Evolutionary conservation across 2,888 invertebrate genomes (phyloP).

Genomic region (Suillia variegata): DNA sequence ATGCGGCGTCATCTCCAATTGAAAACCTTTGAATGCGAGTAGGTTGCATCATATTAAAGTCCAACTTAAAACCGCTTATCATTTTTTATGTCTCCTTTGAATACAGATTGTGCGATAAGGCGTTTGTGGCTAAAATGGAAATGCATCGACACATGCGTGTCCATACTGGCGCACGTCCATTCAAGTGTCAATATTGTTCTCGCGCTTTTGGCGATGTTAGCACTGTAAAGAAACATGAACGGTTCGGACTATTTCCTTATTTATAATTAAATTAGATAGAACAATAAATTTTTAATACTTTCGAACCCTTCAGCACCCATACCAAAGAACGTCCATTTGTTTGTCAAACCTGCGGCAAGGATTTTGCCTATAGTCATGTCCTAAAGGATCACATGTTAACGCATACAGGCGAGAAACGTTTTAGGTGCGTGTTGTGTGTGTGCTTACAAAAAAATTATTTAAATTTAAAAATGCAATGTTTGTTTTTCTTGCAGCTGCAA

Average conservation of each 20-base stretch:
- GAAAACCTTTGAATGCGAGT: conserved; percentile 59
- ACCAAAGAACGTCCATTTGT: no score
- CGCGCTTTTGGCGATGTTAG: conserved; percentile 41
- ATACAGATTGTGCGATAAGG: conserved; percentile 51
- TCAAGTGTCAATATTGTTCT: conserved; percentile 41
- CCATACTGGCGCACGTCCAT: conserved; percentile 40
- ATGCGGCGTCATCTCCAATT: conserved; percentile 59
- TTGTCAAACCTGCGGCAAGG: conserved; percentile 16
- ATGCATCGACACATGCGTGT: conserved; percentile 58
- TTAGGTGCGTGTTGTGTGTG: no score
- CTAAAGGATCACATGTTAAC: conserved; percentile 39
- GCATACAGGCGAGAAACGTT: conserved; percentile 19
- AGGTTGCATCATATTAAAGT: no score
- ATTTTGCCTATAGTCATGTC: conserved; percentile 38
- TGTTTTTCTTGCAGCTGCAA: conserved; percentile 33
- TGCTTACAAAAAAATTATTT: no score
- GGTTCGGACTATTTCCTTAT: conserved; percentile 17
- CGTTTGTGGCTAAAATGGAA: conserved; percentile 58
- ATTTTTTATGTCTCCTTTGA: conserved; percentile 5
- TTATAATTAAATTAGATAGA: no score
- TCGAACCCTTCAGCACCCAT: background rate
- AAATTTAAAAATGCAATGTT: no score
- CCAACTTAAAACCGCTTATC: background rate
- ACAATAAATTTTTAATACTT: no score
- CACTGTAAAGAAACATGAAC: conserved; percentile 43